These are phyloP conservation scores for Semotilus atromaculatus DNA, from an alignment of 2,797 vertebrate genomes.

Conservation along the genomic window DNA sequence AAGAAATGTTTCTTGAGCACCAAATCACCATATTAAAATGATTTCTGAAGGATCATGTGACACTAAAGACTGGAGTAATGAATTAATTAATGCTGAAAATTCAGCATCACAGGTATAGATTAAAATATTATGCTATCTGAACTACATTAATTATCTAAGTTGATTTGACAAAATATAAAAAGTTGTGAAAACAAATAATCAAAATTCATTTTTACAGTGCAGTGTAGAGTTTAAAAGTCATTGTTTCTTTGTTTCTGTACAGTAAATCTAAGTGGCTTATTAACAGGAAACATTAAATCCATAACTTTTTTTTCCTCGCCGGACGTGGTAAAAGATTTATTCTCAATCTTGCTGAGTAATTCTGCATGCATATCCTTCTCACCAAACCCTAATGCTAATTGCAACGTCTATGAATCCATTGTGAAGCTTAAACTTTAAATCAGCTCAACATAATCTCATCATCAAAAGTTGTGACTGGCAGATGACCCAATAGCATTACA, in stretches of 20 bases:
- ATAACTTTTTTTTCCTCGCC: background rate
- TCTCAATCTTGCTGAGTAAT: constrained; percentile 18
- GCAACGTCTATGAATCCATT: constrained; percentile 4
- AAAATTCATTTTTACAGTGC: no score
- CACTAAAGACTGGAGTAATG: background rate
- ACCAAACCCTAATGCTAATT: constrained; percentile 9
- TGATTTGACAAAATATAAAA: no score
- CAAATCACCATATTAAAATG: background rate
- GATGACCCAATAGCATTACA: constrained; percentile 51
- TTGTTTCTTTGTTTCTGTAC: background rate
- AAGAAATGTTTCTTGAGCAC: background rate
- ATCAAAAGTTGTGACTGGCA: constrained; percentile 60
- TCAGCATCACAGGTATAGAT: background rate
- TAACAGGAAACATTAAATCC: background rate
- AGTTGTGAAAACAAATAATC: no score
- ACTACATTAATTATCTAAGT: no score
- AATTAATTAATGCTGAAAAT: no score
- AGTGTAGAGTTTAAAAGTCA: background rate
- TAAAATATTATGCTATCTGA: no score
- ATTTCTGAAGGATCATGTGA: constrained; percentile 19
- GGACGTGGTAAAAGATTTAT: constrained; percentile 7
- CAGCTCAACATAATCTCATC: constrained; percentile 59
- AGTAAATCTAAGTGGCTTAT: background rate
- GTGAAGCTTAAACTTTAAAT: constrained; percentile 31
- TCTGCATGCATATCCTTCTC: background rate